These are phyloP conservation scores for Delia radicum DNA, from an alignment of 1,140 invertebrate species.

Conservation along the genomic window DNA sequence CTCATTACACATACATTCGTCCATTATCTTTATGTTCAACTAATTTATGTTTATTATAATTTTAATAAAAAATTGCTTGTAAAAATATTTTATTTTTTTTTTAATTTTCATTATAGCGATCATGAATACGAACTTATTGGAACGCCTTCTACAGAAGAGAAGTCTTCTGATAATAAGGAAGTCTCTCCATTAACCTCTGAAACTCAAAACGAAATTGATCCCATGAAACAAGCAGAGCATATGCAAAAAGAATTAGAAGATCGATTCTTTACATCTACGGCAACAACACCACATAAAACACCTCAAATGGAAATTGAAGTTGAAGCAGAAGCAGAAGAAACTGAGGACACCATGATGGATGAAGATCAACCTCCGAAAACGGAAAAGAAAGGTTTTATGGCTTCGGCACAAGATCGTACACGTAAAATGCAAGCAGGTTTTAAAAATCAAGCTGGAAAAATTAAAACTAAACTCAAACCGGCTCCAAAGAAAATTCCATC, in stretches of 20 bases:
- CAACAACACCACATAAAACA: constrained; percentile 60
- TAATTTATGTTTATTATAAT: too few species aligned
- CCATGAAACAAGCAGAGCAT: constrained; percentile 27
- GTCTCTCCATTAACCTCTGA: constrained; percentile 29
- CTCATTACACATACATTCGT: too few species aligned
- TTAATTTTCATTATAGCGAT: constrained; percentile 65
- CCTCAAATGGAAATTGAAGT: constrained; percentile 68
- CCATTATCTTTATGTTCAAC: too few species aligned
- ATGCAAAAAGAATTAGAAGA: constrained; percentile 32
- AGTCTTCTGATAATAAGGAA: constrained; percentile 30
- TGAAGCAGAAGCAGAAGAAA: constrained; percentile 57
- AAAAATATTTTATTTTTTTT: constrained; percentile 2
- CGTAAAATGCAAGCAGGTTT: constrained; percentile 61
- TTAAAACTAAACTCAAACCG: constrained; percentile 63
- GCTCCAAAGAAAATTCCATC: constrained; percentile 56
- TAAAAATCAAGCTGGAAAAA: constrained; percentile 62
- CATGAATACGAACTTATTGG: constrained; percentile 85
- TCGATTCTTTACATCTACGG: constrained; percentile 39
- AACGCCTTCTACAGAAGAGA: constrained; percentile 53
- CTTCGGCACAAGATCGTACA: constrained; percentile 59
- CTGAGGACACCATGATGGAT: constrained; percentile 63
- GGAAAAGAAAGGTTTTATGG: constrained; percentile 59
- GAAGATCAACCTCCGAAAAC: constrained; percentile 65
- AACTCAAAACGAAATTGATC: constrained; percentile 20
- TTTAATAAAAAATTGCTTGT: not conserved